Percentiles rank a stretch among this genome's conserved stretches.
These are phyloP conservation scores for Lochmaea capreae DNA, from an alignment of 2,888 invertebrate genomes.

Conservation along the genomic window DNA sequence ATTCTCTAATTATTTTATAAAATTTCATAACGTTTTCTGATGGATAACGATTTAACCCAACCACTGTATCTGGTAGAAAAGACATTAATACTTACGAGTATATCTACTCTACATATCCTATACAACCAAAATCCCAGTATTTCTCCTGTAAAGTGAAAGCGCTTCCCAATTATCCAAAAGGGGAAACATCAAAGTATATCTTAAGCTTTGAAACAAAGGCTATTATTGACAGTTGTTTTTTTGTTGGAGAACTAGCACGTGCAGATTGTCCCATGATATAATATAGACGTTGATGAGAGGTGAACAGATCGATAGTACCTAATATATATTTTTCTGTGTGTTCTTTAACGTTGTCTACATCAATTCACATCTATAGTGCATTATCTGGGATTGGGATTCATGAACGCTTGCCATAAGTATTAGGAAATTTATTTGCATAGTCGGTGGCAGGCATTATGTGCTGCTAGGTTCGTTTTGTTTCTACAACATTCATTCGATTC, in stretches of 20 bases:
- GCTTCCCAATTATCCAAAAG: conserved; percentile 7
- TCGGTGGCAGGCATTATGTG: conserved; percentile 43
- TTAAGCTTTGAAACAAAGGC: conserved; percentile 7
- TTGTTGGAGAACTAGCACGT: background rate
- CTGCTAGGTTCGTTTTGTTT: conserved; percentile 26
- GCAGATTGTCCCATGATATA: background rate
- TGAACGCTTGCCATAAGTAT: conserved; percentile 39
- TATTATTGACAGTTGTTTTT: conserved; percentile 4
- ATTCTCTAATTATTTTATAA: no score
- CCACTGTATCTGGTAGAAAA: conserved; percentile 55
- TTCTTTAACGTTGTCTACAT: background rate
- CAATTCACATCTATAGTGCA: conserved; percentile 7
- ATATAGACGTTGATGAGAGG: background rate
- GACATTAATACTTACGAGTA: background rate
- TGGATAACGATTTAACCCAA: conserved; percentile 33
- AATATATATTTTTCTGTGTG: background rate
- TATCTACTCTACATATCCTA: background rate
- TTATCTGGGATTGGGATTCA: conserved; percentile 14
- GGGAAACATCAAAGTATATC: conserved; percentile 7
- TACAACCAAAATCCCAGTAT: conserved; percentile 3
- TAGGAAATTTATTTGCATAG: conserved; percentile 54
- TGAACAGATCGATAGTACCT: conserved; percentile 1
- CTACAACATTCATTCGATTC: conserved; percentile 42
- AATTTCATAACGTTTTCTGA: no score
- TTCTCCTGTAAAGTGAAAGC: background rate